phyloP scores from a whole-genome alignment of 2,797 vertebrate genomes.

The Odontamblyopus lacepedii region DNA sequence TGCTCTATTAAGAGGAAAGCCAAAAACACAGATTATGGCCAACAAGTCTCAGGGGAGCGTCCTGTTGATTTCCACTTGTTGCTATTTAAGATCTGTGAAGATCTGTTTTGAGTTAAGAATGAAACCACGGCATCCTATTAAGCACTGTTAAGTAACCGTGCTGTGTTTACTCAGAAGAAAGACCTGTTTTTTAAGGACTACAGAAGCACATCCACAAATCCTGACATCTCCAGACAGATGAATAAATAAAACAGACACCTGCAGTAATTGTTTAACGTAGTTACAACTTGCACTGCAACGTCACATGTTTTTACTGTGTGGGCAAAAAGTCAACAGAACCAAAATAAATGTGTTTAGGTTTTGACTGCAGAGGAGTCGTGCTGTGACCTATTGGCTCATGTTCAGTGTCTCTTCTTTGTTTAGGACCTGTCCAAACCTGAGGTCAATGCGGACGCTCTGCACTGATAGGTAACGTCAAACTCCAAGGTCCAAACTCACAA shows the following conservation, averaged over 20 bases:
- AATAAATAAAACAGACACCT: constrained; percentile 12
- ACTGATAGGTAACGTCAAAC: constrained; percentile 32
- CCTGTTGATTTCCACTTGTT: constrained; percentile 65
- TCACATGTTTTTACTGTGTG: neutral
- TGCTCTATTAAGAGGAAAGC: constrained; percentile 69
- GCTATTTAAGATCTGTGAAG: constrained; percentile 66
- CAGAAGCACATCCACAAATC: constrained; percentile 25
- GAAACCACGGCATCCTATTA: constrained; percentile 76
- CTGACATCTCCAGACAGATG: constrained; percentile 3
- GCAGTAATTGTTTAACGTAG: constrained; percentile 9
- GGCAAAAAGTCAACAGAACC: constrained; percentile 11
- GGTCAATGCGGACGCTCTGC: constrained; percentile 39
- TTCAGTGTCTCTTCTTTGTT: constrained; percentile 37
- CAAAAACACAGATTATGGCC: constrained; percentile 60
- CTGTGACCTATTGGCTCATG: constrained; percentile 30
- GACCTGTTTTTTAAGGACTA: constrained; percentile 21
- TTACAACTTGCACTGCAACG: constrained; percentile 2
- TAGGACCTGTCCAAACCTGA: constrained; percentile 33
- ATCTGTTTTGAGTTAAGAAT: constrained; percentile 74
- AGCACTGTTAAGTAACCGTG: constrained; percentile 68
- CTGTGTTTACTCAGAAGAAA: constrained; percentile 51
- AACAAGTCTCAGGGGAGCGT: constrained; percentile 51
- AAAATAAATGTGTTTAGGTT: constrained; percentile 12
- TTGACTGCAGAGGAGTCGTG: constrained; percentile 20
- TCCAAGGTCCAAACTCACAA: constrained; percentile 6